These are phyloP conservation scores for Drosophila grimshawi DNA, from an alignment of 1,140 invertebrate genomes.

Conservation along the genomic window DNA sequence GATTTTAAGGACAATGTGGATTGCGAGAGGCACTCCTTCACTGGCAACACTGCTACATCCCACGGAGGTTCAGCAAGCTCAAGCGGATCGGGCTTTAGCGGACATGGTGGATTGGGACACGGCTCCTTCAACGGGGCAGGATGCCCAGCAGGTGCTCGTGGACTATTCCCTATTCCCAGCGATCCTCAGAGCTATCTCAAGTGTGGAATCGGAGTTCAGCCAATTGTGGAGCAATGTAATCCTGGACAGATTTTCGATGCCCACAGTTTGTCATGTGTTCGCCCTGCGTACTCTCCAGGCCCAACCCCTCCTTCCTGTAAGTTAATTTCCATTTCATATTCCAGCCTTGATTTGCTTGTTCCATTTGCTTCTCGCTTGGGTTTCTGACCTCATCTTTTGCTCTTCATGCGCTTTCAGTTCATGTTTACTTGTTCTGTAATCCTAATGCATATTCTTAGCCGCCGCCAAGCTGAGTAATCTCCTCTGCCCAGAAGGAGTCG, in stretches of 20 bases:
- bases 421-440: slow-evolving; percentile 59
- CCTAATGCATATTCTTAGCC: slow-evolving; percentile 58
- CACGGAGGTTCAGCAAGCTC: background rate
- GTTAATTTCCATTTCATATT: slow-evolving; percentile 18
- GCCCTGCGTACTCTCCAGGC: slow-evolving; percentile 85
- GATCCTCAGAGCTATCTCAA: slow-evolving; percentile 88
- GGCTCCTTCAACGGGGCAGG: background rate
- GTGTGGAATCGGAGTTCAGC: slow-evolving; percentile 86
- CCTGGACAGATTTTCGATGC: slow-evolving; percentile 88
- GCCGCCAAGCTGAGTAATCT: slow-evolving; percentile 30
- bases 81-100: background rate
- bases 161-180: slow-evolving; percentile 86
- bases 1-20: slow-evolving; percentile 87
- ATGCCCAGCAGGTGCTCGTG: slow-evolving; percentile 68
- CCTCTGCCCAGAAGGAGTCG: slow-evolving; percentile 52
- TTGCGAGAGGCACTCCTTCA: slow-evolving; percentile 46
- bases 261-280: slow-evolving; percentile 86
- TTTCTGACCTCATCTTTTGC: slow-evolving; percentile 25
- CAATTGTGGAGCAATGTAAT: slow-evolving; percentile 87
- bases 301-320: slow-evolving; percentile 53
- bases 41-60: background rate
- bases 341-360: slow-evolving; percentile 28
- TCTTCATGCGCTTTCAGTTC: slow-evolving; percentile 60
- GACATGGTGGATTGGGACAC: background rate
- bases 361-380: slow-evolving; percentile 61